phyloP scores from a whole-genome alignment of 2,888 invertebrate species.

The Limenitis arthemis region DNA sequence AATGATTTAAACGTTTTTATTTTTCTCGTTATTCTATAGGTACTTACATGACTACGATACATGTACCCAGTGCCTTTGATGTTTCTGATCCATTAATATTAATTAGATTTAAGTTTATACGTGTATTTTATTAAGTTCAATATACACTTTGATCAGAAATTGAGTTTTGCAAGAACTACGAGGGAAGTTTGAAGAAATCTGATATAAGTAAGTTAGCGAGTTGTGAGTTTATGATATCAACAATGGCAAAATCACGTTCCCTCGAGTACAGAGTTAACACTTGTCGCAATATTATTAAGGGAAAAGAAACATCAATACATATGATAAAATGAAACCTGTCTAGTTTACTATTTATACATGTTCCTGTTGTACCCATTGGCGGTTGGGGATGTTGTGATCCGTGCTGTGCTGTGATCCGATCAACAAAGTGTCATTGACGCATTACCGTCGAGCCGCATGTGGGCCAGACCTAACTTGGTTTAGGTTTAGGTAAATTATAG shows the following conservation, averaged over 20 bases:
- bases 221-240: conserved; percentile 2
- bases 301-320: not conserved
- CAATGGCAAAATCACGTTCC: conserved; percentile 4
- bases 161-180: not conserved
- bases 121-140: not conserved
- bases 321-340: not conserved
- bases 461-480: too few relatives aligned
- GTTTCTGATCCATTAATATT: conserved; percentile 4
- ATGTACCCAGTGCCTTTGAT: conserved; percentile 21
- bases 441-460: too few relatives aligned
- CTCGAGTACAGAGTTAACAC: conserved; percentile 2
- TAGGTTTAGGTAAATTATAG: too few relatives aligned
- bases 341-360: too few relatives aligned
- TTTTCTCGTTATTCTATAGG: too few relatives aligned
- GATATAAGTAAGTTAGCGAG: conserved; percentile 1
- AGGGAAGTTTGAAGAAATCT: conserved; percentile 2
- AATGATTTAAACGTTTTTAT: too few relatives aligned
- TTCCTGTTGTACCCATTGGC: too few relatives aligned
- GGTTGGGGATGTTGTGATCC: too few relatives aligned
- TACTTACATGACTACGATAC: conserved; percentile 62
- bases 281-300: not conserved
- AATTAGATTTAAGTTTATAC: not conserved
- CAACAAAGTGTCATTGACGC: too few relatives aligned
- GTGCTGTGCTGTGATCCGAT: too few relatives aligned
- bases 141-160: not conserved